These are phyloP conservation scores for Lophotriccus pileatus DNA, from an alignment of 2,797 vertebrate species.

Conservation along the genomic window DNA sequence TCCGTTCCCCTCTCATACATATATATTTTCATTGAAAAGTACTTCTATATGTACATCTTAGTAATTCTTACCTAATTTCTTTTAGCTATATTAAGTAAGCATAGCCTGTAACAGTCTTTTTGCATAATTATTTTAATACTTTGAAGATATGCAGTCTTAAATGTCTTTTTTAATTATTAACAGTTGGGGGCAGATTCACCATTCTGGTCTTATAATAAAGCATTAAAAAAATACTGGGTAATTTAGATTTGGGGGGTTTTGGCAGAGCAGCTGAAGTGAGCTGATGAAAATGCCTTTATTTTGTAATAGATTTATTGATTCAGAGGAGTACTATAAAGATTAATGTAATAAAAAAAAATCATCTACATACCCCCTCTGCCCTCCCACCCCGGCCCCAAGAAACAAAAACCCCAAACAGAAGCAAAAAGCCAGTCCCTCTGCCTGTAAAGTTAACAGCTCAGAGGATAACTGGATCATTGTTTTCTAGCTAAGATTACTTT, in stretches of 20 bases:
- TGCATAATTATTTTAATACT: not conserved
- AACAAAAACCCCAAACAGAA: not conserved
- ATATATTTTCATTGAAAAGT: not conserved
- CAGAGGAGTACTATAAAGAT: not conserved
- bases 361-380: too few species aligned
- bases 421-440: not conserved
- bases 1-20: not conserved
- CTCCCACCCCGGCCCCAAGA: not conserved
- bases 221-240: not conserved
- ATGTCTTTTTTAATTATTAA: not conserved
- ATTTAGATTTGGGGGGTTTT: not conserved
- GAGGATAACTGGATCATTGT: not conserved
- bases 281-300: not conserved
- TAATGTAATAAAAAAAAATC: not conserved
- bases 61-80: constrained; percentile 7
- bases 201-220: not conserved
- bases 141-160: not conserved
- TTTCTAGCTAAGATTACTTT: not conserved
- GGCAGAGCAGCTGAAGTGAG: not conserved
- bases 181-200: not conserved
- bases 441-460: not conserved
- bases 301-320: not conserved
- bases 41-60: not conserved
- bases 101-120: not conserved
- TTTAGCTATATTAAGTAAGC: not conserved